Evolutionary conservation across 2,888 invertebrate genomes (phyloP).

Genomic region (Cartodere bifasciata): DNA sequence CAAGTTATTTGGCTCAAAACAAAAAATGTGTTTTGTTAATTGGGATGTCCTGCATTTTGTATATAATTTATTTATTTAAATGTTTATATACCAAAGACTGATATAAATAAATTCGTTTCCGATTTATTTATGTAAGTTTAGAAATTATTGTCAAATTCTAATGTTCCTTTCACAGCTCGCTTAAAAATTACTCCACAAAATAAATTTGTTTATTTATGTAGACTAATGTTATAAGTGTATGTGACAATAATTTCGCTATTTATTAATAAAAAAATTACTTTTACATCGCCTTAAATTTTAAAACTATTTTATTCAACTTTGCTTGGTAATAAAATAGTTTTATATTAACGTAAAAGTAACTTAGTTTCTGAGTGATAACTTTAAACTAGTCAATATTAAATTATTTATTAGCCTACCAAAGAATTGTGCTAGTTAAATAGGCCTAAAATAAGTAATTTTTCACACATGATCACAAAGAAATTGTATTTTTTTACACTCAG

Average conservation of each 20-base stretch:
- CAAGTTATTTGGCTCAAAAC: no score
- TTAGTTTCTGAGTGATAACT: slow-evolving; percentile 29
- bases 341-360: slow-evolving; percentile 6
- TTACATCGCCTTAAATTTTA: no score
- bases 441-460: slow-evolving; percentile 20
- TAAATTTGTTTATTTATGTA: slow-evolving; percentile 11
- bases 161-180: background rate
- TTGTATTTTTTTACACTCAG: slow-evolving; percentile 31
- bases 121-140: slow-evolving; percentile 17
- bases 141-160: slow-evolving; percentile 19
- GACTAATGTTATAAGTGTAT: no score
- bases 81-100: slow-evolving; percentile 29
- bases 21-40: slow-evolving; percentile 10
- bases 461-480: slow-evolving; percentile 25
- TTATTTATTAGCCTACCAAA: slow-evolving; percentile 28
- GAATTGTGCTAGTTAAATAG: slow-evolving; percentile 26
- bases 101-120: slow-evolving; percentile 18
- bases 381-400: slow-evolving; percentile 29
- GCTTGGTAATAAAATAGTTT: no score
- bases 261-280: no score
- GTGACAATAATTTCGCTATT: no score
- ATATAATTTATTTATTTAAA: slow-evolving; percentile 25
- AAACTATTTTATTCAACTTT: no score
- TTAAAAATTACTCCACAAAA: no score
- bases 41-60: slow-evolving; percentile 18